Evolutionary conservation across 2,888 invertebrate species (phyloP), one percentile per base, ranked within the genome.

Genomic region (Rugalucina vietnamica): DNA sequence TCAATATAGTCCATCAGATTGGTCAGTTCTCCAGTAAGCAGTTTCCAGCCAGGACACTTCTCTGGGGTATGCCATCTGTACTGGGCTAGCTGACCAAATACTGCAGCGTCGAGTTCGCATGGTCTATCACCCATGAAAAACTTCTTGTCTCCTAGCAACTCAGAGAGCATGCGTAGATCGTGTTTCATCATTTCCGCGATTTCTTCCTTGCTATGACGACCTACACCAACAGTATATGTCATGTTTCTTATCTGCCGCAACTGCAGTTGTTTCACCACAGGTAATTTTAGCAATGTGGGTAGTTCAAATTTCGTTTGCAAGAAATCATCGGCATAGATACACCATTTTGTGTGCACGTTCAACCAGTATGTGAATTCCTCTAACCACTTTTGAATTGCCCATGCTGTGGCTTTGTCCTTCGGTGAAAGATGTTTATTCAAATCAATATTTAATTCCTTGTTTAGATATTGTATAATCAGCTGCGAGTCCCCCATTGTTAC

Each of bases 71-170:
- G 24, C n/a, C 24, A 60, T 3, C 18, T 14, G 24, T 60, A 60
- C 14, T 60, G 60, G 27, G 93, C 89, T 50, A 95, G 79, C 84
- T 92, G 90, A n/a, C 94, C 95, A 91, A 95, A 95, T 54, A 94
- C 87, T 14, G 93, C 90, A 89, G 94, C 94, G 84, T 95, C 95
- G 2, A 92, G 86, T 80, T 94, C 93, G 77, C 90, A 86, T 18
- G 93, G 91, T 69, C 91, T 81, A 29, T 91, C 88, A 27, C 94
- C 93, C 89, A 94, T 90, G 32, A 94, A 85, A 84, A 90, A 94
- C 39, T 73, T 72, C 79, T 93, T 93, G 8, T 80, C 77, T 70
- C 82, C 85, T 85, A 95, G 82, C 69, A 93, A 90, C 2, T 83
- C 84, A 0, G 94, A 93, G 4, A 95, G 69, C 0, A 94, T 93